A percentile compares a stretch with the other conserved stretches of the same genome.
Conservation (phyloP, 2,888 invertebrate genomes). For the Agonopterix alstromeriana region DNA sequence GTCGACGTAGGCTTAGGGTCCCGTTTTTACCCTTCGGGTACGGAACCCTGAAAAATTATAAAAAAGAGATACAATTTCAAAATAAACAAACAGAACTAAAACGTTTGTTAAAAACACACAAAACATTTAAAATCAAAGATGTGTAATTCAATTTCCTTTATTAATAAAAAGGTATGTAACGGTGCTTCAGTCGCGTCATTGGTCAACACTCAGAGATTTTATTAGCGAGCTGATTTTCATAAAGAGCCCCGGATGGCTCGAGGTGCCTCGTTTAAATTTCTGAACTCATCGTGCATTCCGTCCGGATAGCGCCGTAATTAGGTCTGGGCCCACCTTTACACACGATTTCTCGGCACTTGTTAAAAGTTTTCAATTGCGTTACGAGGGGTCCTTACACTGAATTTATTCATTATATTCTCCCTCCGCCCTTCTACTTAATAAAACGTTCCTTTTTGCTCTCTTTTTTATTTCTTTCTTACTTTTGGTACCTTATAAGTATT, state of each 20-base stretch:
- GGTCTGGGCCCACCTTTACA: constrained; percentile 69
- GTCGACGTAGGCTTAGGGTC: too few species aligned
- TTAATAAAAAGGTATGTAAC: background rate
- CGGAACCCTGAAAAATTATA: too few species aligned
- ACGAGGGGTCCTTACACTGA: constrained; percentile 64
- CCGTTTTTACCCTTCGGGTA: too few species aligned
- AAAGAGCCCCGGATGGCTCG: constrained; percentile 27
- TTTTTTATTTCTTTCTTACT: constrained; percentile 36
- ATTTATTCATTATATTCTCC: constrained; percentile 74
- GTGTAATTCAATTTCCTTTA: background rate
- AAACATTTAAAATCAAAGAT: too few species aligned
- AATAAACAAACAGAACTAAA: too few species aligned
- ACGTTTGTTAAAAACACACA: too few species aligned
- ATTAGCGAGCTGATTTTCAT: constrained; percentile 63
- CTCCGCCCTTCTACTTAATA: constrained; percentile 61
- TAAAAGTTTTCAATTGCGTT: constrained; percentile 77
- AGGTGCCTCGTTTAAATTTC: constrained; percentile 52
- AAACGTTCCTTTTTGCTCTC: constrained; percentile 62
- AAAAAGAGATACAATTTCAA: too few species aligned
- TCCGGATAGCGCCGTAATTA: constrained; percentile 59
- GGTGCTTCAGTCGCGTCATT: constrained; percentile 26
- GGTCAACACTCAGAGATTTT: constrained; percentile 43
- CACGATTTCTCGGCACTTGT: constrained; percentile 75
- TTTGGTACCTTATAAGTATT: constrained; percentile 52
- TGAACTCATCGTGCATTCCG: constrained; percentile 65